phyloP scores from a whole-genome alignment of 2,888 invertebrate species.

The Cremastobaeus sp. region DNA sequence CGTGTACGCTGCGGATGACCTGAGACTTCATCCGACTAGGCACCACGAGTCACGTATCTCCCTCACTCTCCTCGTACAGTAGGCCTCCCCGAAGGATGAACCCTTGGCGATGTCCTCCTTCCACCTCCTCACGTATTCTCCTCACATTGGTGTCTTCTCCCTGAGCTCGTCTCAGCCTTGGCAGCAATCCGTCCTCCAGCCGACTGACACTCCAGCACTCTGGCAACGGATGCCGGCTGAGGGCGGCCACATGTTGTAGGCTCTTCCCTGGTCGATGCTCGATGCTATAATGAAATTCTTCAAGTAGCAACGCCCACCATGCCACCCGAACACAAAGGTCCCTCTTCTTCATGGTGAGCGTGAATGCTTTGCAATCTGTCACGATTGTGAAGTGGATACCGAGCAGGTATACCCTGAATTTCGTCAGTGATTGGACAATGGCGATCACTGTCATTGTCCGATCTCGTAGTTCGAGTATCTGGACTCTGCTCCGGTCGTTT shows the following conservation, averaged over 20 bases:
- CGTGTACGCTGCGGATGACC: too few species aligned
- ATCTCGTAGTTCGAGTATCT: constrained; percentile 64
- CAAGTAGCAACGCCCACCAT: background rate
- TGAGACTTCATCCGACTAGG: too few species aligned
- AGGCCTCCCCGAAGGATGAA: too few species aligned
- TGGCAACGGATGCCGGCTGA: constrained; percentile 21
- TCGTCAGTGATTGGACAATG: constrained; percentile 58
- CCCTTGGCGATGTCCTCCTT: too few species aligned
- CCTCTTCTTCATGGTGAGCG: background rate
- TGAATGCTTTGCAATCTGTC: background rate
- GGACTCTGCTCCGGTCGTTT: constrained; percentile 59
- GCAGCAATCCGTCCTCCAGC: constrained; percentile 31
- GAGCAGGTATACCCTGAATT: constrained; percentile 62
- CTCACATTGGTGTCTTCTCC: constrained; percentile 22
- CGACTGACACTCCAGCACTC: constrained; percentile 31
- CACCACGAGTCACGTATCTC: too few species aligned
- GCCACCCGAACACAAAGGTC: constrained; percentile 1
- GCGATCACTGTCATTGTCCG: too few species aligned
- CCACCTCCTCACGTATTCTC: constrained; percentile 19
- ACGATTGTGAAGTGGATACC: background rate
- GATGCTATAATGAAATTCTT: background rate
- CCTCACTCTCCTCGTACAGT: too few species aligned
- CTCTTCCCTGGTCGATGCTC: background rate
- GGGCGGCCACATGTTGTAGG: background rate
- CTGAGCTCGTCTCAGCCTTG: constrained; percentile 36